Evolutionary conservation across 2,797 vertebrate genomes (phyloP).

Genomic region (Lutjanus argentimaculatus): DNA sequence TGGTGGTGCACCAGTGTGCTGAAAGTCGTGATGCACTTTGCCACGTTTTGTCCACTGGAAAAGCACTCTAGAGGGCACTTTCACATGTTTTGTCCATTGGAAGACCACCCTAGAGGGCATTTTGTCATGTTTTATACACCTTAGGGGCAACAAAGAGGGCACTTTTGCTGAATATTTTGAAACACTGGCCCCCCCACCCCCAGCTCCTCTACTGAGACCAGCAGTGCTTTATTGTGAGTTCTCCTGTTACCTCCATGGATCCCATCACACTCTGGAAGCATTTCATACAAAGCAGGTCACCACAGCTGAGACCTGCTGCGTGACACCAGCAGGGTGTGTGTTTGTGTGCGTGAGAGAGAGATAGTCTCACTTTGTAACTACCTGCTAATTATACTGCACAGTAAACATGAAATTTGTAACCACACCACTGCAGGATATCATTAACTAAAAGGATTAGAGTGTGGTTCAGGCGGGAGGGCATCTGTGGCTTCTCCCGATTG

Average conservation of each 20-base stretch:
- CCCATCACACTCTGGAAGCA: slow-evolving; percentile 37
- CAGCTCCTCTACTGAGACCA: too few relatives aligned
- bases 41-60: too few relatives aligned
- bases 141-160: too few relatives aligned
- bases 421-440: slow-evolving; percentile 83
- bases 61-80: too few relatives aligned
- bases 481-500: slow-evolving; percentile 83
- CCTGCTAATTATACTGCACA: slow-evolving; percentile 87
- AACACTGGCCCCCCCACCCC: too few relatives aligned
- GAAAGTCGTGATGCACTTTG: too few relatives aligned
- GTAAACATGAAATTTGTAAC: slow-evolving; percentile 88
- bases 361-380: slow-evolving; percentile 60
- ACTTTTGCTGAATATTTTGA: too few relatives aligned
- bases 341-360: slow-evolving; percentile 11
- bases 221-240: slow-evolving; percentile 8
- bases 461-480: slow-evolving; percentile 73
- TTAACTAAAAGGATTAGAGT: slow-evolving; percentile 92
- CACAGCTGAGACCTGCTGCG: slow-evolving; percentile 17
- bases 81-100: too few relatives aligned
- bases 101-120: too few relatives aligned
- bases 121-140: too few relatives aligned
- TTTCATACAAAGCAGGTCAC: slow-evolving; percentile 49
- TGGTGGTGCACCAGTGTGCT: too few relatives aligned
- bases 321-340: slow-evolving; percentile 3
- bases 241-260: slow-evolving; percentile 41